Evolutionary conservation across 2,888 invertebrate species (phyloP).

Genomic region (Apocheima hispidaria): DNA sequence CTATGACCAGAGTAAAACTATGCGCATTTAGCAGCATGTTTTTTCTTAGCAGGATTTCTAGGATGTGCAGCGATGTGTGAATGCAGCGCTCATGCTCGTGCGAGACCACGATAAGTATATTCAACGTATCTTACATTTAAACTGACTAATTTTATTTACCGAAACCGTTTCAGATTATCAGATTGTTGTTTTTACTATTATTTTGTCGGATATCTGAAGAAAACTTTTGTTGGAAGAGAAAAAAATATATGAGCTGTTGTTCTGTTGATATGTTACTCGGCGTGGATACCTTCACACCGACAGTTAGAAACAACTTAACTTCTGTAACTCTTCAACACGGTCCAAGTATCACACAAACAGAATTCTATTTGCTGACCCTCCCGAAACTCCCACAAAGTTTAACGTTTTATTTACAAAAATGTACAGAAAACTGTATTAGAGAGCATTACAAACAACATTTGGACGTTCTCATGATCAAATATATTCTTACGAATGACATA

Average conservation of each 20-base stretch:
- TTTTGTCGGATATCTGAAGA: too few relatives aligned
- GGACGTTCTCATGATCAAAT: conserved; percentile 38
- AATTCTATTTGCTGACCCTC: conserved; percentile 59
- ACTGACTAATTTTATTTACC: too few relatives aligned
- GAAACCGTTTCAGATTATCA: too few relatives aligned
- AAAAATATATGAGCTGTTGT: neutral
- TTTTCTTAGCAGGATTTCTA: too few relatives aligned
- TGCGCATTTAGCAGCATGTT: too few relatives aligned
- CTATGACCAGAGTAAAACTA: too few relatives aligned
- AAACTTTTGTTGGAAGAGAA: too few relatives aligned
- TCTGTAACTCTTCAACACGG: conserved; percentile 51
- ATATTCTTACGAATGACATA: conserved; percentile 20
- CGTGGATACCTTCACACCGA: conserved; percentile 21
- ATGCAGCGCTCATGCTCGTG: too few relatives aligned
- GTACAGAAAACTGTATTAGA: conserved; percentile 52
- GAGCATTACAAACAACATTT: conserved; percentile 56
- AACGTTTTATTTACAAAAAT: conserved; percentile 52
- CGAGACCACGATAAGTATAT: too few relatives aligned
- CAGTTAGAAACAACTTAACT: conserved; percentile 44
- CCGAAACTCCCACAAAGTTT: conserved; percentile 48
- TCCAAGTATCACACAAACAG: conserved; percentile 58
- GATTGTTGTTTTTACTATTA: too few relatives aligned
- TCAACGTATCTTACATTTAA: too few relatives aligned
- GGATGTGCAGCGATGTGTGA: too few relatives aligned
- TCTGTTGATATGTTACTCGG: neutral